These are phyloP conservation scores for Marasmarcha lunaedactyla DNA, from an alignment of 2,888 invertebrate genomes.

Conservation along the genomic window DNA sequence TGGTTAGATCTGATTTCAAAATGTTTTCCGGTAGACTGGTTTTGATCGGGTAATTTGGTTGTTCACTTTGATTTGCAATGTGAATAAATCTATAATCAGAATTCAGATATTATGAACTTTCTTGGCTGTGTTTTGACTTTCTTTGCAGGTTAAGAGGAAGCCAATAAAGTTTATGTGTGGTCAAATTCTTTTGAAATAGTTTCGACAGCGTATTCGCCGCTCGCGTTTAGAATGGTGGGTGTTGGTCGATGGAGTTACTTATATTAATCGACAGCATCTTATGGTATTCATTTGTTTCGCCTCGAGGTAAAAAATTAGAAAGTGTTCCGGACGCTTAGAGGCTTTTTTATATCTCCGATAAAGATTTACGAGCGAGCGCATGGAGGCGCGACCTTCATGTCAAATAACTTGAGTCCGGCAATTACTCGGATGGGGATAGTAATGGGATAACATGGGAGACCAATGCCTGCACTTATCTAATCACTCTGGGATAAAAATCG, in stretches of 20 bases:
- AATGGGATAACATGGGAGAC: slow-evolving; percentile 23
- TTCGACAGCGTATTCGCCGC: no score
- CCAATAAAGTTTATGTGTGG: no score
- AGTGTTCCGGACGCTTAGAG: slow-evolving; percentile 34
- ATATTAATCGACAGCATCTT: slow-evolving; percentile 19
- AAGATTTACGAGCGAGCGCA: slow-evolving; percentile 49
- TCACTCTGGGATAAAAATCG: slow-evolving; percentile 6
- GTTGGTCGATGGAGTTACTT: no score
- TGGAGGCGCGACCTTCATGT: slow-evolving; percentile 24
- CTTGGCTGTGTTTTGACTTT: no score
- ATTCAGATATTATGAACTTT: no score
- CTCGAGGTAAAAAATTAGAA: slow-evolving; percentile 61
- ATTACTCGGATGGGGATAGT: slow-evolving; percentile 36
- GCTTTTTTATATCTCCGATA: slow-evolving; percentile 38
- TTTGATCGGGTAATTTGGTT: slow-evolving; percentile 19
- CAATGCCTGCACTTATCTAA: slow-evolving; percentile 11
- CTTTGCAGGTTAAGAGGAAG: no score
- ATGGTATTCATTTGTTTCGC: slow-evolving; percentile 51
- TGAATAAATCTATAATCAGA: no score
- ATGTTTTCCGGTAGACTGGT: slow-evolving; percentile 32
- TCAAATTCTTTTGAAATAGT: no score
- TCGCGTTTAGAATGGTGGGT: no score
- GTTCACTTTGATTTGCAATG: no score
- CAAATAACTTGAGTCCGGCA: slow-evolving; percentile 25
- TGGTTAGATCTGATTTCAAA: slow-evolving; percentile 30